These are phyloP conservation scores for Sprattus sprattus DNA, from an alignment of 2,113 vertebrate genomes.

Conservation along the genomic window DNA sequence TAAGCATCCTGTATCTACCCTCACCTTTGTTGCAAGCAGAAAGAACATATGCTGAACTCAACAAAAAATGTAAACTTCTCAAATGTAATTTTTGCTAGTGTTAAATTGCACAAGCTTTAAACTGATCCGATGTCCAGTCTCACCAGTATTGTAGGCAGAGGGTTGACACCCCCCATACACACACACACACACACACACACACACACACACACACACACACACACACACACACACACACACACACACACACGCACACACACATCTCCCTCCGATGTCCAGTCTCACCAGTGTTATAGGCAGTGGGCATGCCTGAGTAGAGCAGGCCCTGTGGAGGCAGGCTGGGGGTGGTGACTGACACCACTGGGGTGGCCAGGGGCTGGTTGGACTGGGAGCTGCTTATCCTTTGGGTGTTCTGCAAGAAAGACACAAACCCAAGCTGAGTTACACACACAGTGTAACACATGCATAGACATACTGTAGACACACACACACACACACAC, in stretches of 20 bases:
- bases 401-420: constrained; percentile 86
- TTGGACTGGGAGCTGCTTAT: constrained; percentile 90
- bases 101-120: neutral
- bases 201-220: too few species aligned
- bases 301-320: constrained; percentile 93
- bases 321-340: constrained; percentile 92
- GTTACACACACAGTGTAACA: neutral
- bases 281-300: constrained; percentile 95
- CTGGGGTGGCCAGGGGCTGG: constrained; percentile 90
- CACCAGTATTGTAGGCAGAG: constrained; percentile 94
- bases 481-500: neutral
- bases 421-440: constrained; percentile 34
- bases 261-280: neutral
- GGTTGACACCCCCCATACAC: constrained; percentile 57
- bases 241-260: too few species aligned
- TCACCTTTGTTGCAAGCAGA: too few species aligned
- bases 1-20: too few species aligned
- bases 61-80: neutral
- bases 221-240: too few species aligned
- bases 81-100: neutral
- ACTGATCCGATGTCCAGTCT: constrained; percentile 50
- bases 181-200: too few species aligned
- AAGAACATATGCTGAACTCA: neutral
- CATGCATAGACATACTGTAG: neutral
- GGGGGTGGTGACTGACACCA: constrained; percentile 95